Conservation (phyloP, 2,113 vertebrate genomes). For the Pyxicephalus adspersus region DNA sequence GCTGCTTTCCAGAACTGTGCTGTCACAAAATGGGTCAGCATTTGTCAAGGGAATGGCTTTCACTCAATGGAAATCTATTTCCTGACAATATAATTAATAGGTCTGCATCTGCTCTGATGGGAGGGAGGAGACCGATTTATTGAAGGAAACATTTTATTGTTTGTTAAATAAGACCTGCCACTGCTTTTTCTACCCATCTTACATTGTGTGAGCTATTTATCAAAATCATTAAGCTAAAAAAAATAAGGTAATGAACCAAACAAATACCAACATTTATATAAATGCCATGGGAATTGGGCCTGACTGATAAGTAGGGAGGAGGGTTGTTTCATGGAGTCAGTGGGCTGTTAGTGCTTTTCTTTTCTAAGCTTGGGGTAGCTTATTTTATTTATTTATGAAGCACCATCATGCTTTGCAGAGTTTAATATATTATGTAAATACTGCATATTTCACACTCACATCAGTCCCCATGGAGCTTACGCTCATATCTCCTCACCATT, state of each 20-base stretch:
- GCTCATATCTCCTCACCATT: too few species aligned
- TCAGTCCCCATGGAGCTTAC: too few species aligned
- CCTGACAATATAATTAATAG: constrained; percentile 5
- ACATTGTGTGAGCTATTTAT: background rate
- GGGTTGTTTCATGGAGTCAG: too few species aligned
- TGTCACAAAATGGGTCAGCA: constrained; percentile 24
- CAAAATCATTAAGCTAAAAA: background rate
- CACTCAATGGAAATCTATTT: constrained; percentile 9
- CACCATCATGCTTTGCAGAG: too few species aligned
- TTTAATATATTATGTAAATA: too few species aligned
- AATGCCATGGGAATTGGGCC: background rate
- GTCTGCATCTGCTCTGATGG: background rate
- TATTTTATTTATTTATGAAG: too few species aligned
- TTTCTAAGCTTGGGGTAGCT: too few species aligned
- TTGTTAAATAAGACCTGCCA: background rate
- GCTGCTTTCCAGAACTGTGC: background rate
- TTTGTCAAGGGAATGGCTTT: background rate
- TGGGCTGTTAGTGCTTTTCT: too few species aligned
- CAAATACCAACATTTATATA: background rate
- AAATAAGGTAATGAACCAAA: background rate
- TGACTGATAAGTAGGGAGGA: background rate
- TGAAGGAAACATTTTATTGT: background rate
- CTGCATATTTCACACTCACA: too few species aligned
- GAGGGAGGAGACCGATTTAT: too few species aligned
- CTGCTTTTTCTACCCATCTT: background rate